Conservation (phyloP, 1,140 invertebrate genomes). For the Pseudomyrmex sp. region DNA sequence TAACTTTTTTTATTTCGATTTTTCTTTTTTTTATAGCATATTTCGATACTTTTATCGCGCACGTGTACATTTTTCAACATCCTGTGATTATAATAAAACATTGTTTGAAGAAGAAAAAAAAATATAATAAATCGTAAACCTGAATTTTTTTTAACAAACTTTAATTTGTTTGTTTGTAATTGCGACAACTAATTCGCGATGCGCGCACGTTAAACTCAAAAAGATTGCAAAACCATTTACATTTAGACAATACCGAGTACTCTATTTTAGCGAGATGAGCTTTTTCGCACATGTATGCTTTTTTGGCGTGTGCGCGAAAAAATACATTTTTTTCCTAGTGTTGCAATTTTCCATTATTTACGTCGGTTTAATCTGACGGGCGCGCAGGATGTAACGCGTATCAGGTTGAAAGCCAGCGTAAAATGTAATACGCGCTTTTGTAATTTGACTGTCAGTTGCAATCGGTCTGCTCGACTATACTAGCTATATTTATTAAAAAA, state of each 20-base stretch:
- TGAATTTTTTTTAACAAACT: constrained; percentile 48
- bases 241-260: constrained; percentile 59
- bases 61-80: too few relatives aligned
- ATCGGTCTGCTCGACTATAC: constrained; percentile 31
- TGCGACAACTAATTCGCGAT: constrained; percentile 44
- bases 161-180: constrained; percentile 34
- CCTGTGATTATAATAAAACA: too few relatives aligned
- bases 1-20: not conserved
- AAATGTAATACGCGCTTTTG: constrained; percentile 60
- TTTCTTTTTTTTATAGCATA: too few relatives aligned
- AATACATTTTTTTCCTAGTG: constrained; percentile 57
- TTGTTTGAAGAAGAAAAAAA: too few relatives aligned
- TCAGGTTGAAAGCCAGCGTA: constrained; percentile 54
- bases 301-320: constrained; percentile 13
- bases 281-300: not conserved
- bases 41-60: too few relatives aligned
- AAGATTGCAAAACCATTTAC: constrained; percentile 58
- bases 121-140: too few relatives aligned
- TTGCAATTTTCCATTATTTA: constrained; percentile 68
- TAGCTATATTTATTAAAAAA: constrained; percentile 36
- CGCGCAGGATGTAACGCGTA: constrained; percentile 17
- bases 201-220: constrained; percentile 28
- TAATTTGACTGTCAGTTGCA: constrained; percentile 61
- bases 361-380: constrained; percentile 51
- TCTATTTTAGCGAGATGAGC: constrained; percentile 18